phyloP scores from a whole-genome alignment of 1,140 invertebrate genomes.

The Bombus confusus region DNA sequence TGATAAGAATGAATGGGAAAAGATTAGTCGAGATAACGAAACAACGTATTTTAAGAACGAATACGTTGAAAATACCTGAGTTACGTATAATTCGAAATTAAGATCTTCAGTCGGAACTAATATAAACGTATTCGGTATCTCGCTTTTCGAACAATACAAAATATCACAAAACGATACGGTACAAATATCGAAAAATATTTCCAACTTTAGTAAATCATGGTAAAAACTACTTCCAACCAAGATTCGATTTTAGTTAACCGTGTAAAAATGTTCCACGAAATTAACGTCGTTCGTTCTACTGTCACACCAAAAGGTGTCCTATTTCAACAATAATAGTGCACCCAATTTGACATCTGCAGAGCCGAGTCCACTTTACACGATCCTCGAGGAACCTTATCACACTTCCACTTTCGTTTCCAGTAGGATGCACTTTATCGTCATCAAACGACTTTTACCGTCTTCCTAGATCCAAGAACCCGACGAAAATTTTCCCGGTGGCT shows the following conservation, averaged over 20 bases:
- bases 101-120: neutral
- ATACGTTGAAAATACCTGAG: neutral
- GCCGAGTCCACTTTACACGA: neutral
- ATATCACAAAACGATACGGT: no score
- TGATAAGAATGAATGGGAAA: conserved; percentile 1
- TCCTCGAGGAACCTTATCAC: neutral
- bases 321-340: neutral
- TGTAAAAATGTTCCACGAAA: neutral
- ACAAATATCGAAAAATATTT: no score
- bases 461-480: neutral
- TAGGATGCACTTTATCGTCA: neutral
- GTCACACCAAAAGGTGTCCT: neutral
- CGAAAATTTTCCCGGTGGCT: no score
- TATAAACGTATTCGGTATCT: no score
- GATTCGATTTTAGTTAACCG: no score
- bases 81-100: neutral
- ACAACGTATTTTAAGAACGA: neutral
- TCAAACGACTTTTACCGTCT: no score
- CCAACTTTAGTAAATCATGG: neutral
- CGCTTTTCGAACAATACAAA: no score
- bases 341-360: neutral
- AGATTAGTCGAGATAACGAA: neutral
- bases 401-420: neutral
- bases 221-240: neutral
- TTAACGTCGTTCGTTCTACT: neutral